Percentiles rank a stretch among this genome's conserved stretches.
Evolutionary conservation across 1,140 invertebrate species (phyloP).

Genomic region (Agrypnia vestita): DNA sequence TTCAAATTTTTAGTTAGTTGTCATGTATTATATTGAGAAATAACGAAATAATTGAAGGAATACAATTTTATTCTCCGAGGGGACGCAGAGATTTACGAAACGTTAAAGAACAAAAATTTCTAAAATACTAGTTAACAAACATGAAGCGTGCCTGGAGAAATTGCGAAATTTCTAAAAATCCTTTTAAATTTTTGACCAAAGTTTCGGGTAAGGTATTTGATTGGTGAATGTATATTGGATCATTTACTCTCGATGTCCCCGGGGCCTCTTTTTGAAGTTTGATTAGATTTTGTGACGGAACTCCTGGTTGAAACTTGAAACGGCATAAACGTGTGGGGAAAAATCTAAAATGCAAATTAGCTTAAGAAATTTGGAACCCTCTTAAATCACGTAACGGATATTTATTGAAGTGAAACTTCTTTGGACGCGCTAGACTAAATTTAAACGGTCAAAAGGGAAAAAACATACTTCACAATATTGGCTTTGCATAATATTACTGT

Average conservation of each 20-base stretch:
- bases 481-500: too few species aligned
- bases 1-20: too few species aligned
- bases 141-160: background rate
- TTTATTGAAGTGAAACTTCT: too few species aligned
- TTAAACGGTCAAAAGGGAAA: too few species aligned
- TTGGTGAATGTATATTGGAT: conserved; percentile 33
- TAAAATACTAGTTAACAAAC: background rate
- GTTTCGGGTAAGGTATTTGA: conserved; percentile 2
- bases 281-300: conserved; percentile 29
- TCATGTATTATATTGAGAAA: too few species aligned
- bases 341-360: conserved; percentile 17
- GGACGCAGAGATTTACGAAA: too few species aligned
- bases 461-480: too few species aligned
- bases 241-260: conserved; percentile 22
- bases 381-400: too few species aligned
- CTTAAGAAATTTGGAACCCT: background rate
- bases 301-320: background rate
- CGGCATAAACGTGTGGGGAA: background rate
- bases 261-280: conserved; percentile 20
- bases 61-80: too few species aligned
- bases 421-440: too few species aligned
- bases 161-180: conserved; percentile 5
- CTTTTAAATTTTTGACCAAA: conserved; percentile 17
- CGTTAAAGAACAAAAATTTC: too few species aligned
- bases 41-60: too few species aligned